Conservation (phyloP, 1,140 invertebrate species). For the Diachasma alloeum region DNA sequence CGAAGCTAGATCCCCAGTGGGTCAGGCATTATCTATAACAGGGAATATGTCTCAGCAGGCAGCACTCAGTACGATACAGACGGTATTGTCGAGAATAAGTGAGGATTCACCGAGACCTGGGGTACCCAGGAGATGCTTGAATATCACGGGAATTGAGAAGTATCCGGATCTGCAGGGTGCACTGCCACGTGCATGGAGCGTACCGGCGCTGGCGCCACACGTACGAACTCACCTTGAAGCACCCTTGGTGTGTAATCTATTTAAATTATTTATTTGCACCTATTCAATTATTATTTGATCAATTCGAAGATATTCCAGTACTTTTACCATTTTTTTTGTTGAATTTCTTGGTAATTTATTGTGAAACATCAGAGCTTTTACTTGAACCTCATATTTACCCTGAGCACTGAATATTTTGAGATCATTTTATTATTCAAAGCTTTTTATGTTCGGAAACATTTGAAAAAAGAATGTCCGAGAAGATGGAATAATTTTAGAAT, state of each 20-base stretch:
- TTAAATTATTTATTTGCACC: background rate
- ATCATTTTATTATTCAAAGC: no score
- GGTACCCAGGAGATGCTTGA: conserved; percentile 65
- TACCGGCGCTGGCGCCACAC: conserved; percentile 69
- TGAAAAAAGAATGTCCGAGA: no score
- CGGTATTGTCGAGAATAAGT: conserved; percentile 68
- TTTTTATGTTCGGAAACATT: no score
- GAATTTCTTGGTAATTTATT: no score
- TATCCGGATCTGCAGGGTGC: conserved; percentile 73
- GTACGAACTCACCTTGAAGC: conserved; percentile 69
- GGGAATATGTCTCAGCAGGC: conserved; percentile 41
- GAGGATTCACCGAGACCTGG: conserved; percentile 64
- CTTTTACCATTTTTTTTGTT: no score
- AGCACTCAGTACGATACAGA: conserved; percentile 46
- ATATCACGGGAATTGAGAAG: conserved; percentile 74
- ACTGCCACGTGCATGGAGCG: conserved; percentile 79
- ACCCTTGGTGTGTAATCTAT: conserved; percentile 62
- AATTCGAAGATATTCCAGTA: no score
- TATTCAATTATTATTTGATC: no score
- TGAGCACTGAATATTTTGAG: no score
- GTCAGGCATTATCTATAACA: conserved; percentile 41
- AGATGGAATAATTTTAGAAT: no score
- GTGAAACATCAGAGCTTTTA: no score
- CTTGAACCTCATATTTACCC: no score
- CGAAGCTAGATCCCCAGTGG: conserved; percentile 41